phyloP scores from a whole-genome alignment of 2,113 vertebrate genomes.

The Aspidoscelis tigris region DNA sequence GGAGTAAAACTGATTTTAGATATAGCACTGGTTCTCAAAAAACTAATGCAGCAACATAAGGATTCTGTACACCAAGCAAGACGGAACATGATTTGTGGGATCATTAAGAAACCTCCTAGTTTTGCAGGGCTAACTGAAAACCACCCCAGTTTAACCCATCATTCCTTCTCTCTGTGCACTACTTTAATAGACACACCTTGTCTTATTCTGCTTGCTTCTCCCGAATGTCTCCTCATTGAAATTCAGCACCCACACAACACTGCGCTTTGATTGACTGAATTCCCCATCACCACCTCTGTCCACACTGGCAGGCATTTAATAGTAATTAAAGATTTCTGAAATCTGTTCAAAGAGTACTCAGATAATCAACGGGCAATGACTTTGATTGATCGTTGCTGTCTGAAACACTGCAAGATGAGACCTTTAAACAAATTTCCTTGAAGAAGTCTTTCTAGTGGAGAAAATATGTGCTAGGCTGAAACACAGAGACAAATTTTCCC shows the following conservation, averaged over 20 bases:
- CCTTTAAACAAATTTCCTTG: conserved; percentile 61
- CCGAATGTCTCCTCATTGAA: conserved; percentile 55
- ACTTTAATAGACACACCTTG: conserved; percentile 41
- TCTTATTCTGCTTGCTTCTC: conserved; percentile 55
- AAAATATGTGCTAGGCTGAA: conserved; percentile 52
- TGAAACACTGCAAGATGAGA: conserved; percentile 58
- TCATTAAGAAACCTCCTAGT: background rate
- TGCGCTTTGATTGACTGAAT: conserved; percentile 60
- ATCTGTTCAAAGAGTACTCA: conserved; percentile 60
- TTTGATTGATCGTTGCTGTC: conserved; percentile 73
- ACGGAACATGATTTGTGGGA: background rate
- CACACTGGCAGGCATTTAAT: conserved; percentile 68
- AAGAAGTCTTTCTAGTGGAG: conserved; percentile 50
- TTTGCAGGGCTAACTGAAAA: conserved; percentile 11
- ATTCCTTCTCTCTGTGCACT: background rate
- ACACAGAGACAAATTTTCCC: conserved; percentile 58
- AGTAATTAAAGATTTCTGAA: conserved; percentile 72
- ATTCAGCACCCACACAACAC: conserved; percentile 55
- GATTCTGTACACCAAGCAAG: background rate
- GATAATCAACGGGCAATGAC: conserved; percentile 68
- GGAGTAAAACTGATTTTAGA: background rate
- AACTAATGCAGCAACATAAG: background rate
- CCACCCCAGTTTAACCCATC: background rate
- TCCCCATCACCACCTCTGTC: conserved; percentile 30
- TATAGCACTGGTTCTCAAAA: background rate